Evolutionary conservation across 2,888 invertebrate species (phyloP).

Genomic region (Drosophila leonis): DNA sequence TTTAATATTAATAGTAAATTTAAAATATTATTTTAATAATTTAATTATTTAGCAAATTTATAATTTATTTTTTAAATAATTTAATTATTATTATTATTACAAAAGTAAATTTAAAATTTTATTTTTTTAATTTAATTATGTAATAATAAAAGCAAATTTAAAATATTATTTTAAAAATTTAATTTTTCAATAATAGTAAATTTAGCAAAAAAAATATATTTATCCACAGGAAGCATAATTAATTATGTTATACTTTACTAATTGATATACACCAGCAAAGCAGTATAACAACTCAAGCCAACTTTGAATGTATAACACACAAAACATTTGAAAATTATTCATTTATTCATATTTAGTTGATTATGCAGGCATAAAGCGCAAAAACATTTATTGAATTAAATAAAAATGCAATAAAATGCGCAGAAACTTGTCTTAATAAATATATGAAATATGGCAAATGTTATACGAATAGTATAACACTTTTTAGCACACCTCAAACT

Average conservation of each 20-base stretch:
- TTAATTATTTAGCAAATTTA: too few relatives aligned
- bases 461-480: not conserved
- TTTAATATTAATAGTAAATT: too few relatives aligned
- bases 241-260: not conserved
- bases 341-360: constrained; percentile 10
- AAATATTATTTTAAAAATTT: too few relatives aligned
- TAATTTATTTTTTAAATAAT: too few relatives aligned
- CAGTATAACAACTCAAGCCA: constrained; percentile 1
- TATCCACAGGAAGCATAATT: too few relatives aligned
- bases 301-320: not conserved
- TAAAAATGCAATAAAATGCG: constrained; percentile 5
- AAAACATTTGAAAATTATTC: constrained; percentile 3
- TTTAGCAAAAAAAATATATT: too few relatives aligned
- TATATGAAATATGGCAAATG: not conserved
- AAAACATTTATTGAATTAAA: not conserved
- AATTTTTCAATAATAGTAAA: too few relatives aligned
- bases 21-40: too few relatives aligned
- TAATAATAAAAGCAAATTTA: too few relatives aligned
- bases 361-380: constrained; percentile 1
- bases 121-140: too few relatives aligned
- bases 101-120: too few relatives aligned
- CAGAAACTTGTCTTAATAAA: constrained; percentile 1
- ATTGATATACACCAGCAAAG: not conserved
- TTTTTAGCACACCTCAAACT: not conserved
- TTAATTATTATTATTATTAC: too few relatives aligned